Percentiles rank a stretch among this genome's conserved stretches.
Conservation (phyloP, 2,113 vertebrate species). For the Nesoenas mayeri region DNA sequence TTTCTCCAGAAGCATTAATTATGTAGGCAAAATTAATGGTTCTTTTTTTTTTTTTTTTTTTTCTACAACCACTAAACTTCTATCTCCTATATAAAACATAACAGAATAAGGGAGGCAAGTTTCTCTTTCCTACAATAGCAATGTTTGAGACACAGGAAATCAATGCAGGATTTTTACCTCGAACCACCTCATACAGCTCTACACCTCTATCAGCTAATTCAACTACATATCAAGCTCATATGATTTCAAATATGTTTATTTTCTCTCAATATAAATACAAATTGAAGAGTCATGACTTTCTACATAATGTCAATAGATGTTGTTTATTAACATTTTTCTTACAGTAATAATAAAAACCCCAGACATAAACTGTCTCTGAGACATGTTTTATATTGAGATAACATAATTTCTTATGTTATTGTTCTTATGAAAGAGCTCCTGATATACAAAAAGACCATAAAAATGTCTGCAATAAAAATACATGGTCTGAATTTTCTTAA, state of each 20-base stretch:
- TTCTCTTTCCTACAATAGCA: neutral
- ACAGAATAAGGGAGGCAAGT: neutral
- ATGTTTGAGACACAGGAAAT: neutral
- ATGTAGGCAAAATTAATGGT: neutral
- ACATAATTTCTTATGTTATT: neutral
- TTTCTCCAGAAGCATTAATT: neutral
- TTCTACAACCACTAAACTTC: neutral
- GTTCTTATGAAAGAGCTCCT: neutral
- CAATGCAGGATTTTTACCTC: neutral
- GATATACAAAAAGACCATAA: neutral
- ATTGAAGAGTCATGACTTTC: neutral
- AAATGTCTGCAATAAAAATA: neutral
- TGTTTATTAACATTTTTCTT: neutral
- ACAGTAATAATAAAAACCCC: neutral
- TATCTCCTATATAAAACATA: neutral
- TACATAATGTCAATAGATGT: neutral
- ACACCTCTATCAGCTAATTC: neutral
- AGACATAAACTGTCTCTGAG: neutral
- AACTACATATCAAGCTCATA: neutral
- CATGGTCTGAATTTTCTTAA: neutral
- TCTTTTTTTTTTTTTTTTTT: neutral
- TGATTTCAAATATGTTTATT: neutral
- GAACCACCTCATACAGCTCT: rapidly evolving
- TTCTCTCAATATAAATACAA: neutral
- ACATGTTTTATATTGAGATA: neutral